Base-by-base conservation (phyloP, 2,888 invertebrate species). In the Tanypteryx hageni region DNA sequence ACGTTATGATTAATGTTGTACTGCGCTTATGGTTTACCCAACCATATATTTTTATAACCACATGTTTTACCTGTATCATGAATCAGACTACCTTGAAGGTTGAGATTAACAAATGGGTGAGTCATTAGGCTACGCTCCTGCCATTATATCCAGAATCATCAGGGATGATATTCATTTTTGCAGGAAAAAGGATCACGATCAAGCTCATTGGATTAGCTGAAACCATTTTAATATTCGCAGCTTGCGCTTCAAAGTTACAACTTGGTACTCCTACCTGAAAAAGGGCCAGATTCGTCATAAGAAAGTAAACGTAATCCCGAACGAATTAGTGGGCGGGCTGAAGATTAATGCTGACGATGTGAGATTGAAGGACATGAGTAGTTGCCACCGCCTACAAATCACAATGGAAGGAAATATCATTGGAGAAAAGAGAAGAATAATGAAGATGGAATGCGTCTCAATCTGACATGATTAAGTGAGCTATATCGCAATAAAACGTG, bases 331-430 rank as follows among this genome's bases (percentile, higher is more conserved):
- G 18, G 76, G 22, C 22, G n/a, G 27, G 5, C 13, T n/a, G 27
- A 76, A 27, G 76, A 76, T 76, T 4, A 76, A 76, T 27, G 76
- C 4, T 10, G 76, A 76, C 11, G 76, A 27, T 0, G 7, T 27
- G 76, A 76, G 76, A 76, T 76, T 76, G 76, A 76, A 76, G 76
- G 76, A 76, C 76, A 27, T 76, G 11, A 76, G 61, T 76, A 13
- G 11, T 27, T 27, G 5, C 27, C 11, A 27, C 76, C 76, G 27
- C 13, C 76, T 27, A 27, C 4, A 10, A 11, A 76, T 3, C 76
- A 76, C 76, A 76, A 76, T 76, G 76, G 27, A 27, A n/a, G 76
- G 76, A 27, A 76, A 76, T 76, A 76, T 27, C 22, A 27, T 27
- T 27, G 76, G 27, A 14, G 27, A 76, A 76, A 27, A 27, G 7